Base-by-base conservation (phyloP, 1,140 invertebrate species). In the Parasteatoda tepidariorum region DNA sequence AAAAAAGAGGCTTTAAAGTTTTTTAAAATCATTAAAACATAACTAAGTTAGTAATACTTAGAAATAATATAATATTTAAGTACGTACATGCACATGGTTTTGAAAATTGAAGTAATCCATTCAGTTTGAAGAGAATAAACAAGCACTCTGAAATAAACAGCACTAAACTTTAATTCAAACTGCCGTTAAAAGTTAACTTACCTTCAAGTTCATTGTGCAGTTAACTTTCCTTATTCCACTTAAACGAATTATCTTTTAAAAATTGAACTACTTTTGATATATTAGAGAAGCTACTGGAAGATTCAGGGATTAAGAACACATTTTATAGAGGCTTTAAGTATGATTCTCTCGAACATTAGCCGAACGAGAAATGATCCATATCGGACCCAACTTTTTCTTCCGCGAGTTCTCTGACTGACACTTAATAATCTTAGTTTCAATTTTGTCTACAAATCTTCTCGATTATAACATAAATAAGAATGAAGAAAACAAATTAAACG, bases 211-310 rank as follows among this genome's bases (percentile, higher is more conserved):
- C 74, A 78, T 78, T 48, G 59, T 54, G 30, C 55, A 48, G 48
- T 64, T 79, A 79, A 48, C 41, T 79, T 79, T 79, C 64, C 76
- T 57, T 79, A 48, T 66, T 78, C 74, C 74, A 48, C 38, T 66
- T 54, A 28, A n/a, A 11, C 18, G 38, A 57, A 57, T 34, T 30
- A 34, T 24, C 26, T 15, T 26, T 55, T 34, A 61, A 62, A 18
- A 61, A 11, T 57, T 62, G 33, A 9, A 28, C 33, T n/a, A 31
- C 22, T 67, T n/a, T n/a, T n/a, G n/a, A n/a, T n/a, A n/a, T 38
- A 34, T 59, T 24, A 30, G 54, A 55, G 38, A 28, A 22, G 30
- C 68, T 57, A 68, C 30, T 57, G 76, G 59, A 57, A 30, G 38
- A 48, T 30, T 76, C 22, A 57, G n/a, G 76, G 76, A 79, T 79